These are phyloP conservation scores for Gambusia holbrooki DNA, from an alignment of 2,113 vertebrate species.

Conservation along the genomic window DNA sequence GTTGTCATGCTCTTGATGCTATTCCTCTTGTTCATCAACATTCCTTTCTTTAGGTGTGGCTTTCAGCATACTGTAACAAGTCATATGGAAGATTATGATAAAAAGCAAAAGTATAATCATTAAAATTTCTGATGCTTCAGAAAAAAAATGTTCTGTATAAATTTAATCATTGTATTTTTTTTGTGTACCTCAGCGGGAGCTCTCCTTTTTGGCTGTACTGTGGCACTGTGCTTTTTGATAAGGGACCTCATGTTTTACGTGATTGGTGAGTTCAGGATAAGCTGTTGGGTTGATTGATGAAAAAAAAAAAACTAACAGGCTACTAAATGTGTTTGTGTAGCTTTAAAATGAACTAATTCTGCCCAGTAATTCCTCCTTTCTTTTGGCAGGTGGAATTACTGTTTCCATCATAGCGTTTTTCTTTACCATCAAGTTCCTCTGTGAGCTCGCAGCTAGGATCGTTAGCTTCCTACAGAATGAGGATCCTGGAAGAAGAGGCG, in stretches of 20 bases:
- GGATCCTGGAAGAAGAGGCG: slow-evolving; percentile 92
- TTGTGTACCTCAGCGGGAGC: slow-evolving; percentile 73
- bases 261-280: slow-evolving; percentile 89
- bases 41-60: not conserved
- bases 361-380: not conserved
- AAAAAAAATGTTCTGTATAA: not conserved
- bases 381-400: slow-evolving; percentile 91
- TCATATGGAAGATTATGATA: not conserved
- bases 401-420: slow-evolving; percentile 98
- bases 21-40: not conserved
- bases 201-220: slow-evolving; percentile 87
- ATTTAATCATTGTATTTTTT: not conserved
- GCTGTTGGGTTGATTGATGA: not conserved
- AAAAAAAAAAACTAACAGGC: too few relatives aligned
- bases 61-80: not conserved
- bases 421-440: slow-evolving; percentile 99
- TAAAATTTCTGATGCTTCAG: not conserved
- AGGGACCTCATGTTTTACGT: slow-evolving; percentile 99
- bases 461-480: slow-evolving; percentile 99
- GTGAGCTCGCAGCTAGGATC: slow-evolving; percentile 95
- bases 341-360: not conserved
- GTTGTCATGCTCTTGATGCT: not conserved
- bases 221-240: slow-evolving; percentile 91
- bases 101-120: not conserved
- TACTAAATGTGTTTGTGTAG: not conserved